Percentiles rank a stretch among this genome's conserved stretches.
Conservation (phyloP, 2,797 vertebrate species). For the Chrysocyon brachyurus region DNA sequence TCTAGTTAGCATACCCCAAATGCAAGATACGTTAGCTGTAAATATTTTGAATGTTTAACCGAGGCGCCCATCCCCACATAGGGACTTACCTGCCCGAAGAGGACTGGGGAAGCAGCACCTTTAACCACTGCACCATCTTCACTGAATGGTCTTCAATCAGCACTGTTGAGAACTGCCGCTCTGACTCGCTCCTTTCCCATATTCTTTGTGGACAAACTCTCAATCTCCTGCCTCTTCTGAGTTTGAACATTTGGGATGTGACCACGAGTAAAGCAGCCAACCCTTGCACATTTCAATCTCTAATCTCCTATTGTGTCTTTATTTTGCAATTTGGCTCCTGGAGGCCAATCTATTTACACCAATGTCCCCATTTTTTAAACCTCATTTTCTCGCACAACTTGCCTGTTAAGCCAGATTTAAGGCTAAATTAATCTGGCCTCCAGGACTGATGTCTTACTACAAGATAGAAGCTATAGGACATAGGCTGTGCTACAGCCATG, state of each 20-base stretch:
- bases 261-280: neutral
- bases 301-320: neutral
- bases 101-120: neutral
- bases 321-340: neutral
- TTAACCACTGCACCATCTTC: neutral
- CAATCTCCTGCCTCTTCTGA: neutral
- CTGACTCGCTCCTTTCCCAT: neutral
- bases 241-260: neutral
- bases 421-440: neutral
- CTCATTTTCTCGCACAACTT: neutral
- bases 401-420: neutral
- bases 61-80: neutral
- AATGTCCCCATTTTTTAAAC: neutral
- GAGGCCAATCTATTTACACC: neutral
- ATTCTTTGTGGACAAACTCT: neutral
- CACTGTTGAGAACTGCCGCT: neutral
- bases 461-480: neutral
- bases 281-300: neutral
- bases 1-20: neutral
- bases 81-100: neutral
- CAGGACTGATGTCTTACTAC: neutral
- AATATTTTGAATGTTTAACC: slow-evolving; percentile 16
- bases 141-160: neutral
- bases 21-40: neutral
- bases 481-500: neutral